Evolutionary conservation across 2,888 invertebrate species (phyloP), one percentile per base, ranked within the genome.

Genomic region (Drosophila testacea): DNA sequence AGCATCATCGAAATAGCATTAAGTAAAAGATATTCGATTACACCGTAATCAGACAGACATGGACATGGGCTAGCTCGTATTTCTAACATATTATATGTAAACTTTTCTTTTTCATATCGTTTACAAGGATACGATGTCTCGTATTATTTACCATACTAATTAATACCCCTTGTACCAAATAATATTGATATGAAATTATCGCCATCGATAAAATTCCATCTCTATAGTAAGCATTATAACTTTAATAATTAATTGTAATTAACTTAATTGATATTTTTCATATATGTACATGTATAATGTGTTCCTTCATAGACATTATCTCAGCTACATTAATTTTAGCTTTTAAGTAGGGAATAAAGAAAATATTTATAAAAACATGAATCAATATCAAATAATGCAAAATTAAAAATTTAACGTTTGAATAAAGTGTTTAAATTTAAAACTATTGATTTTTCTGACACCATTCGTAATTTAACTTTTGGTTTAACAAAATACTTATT

Each of bases 381-480:
- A 59, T 50, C 27, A 42, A 59, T 48, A 72, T 60, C 30, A 44
- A 63, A 62, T 41, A 60, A 52, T 56, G 32, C 48, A 54, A 54
- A 47, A 30, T 36, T 68, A 39, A 16, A 68, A 42, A 72, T 44
- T 75, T 51, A 75, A 68, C 44, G 67, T 71, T 75, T 72, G 63
- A 75, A 72, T 73, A 73, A 73, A 73, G 69, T 69, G 74, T 73
- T 73, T 63, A 63, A 38, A 56, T 44, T 36, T 4, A 50, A 50
- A 57, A 10, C 0, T 5, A 32, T 9, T 10, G 1, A 7, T 16
- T 30, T 59, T 59, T 7, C 13, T 47, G 36, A 47, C 36, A 47
- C n/a, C 22, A 34, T 51, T 38, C 34, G 10, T 16, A 22, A 34
- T 6, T 22, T 4, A 22, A 7, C 10, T 32, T 32, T 6, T 22